Conservation (phyloP, 2,113 vertebrate species). For the Neofelis nebulosa region DNA sequence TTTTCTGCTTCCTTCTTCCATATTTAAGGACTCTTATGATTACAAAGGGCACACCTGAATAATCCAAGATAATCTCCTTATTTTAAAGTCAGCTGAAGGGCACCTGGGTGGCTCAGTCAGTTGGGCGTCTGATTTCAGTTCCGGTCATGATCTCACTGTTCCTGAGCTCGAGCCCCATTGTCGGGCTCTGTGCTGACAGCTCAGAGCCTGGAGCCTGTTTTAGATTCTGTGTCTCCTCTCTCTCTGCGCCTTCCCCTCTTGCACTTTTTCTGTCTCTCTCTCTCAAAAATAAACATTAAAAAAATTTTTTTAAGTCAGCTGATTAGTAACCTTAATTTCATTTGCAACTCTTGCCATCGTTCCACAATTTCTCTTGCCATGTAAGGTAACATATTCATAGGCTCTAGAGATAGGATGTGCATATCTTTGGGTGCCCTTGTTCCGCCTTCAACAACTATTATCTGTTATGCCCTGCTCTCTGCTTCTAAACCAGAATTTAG, state of each 20-base stretch:
- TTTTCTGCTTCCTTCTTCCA: background rate
- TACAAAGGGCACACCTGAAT: background rate
- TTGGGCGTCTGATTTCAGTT: too few species aligned
- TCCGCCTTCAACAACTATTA: background rate
- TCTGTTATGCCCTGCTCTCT: background rate
- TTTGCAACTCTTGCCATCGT: background rate
- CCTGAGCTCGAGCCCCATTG: too few species aligned
- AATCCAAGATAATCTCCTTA: background rate
- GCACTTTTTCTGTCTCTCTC: too few species aligned
- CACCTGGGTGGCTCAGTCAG: too few species aligned
- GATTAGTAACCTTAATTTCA: background rate
- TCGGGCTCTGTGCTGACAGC: too few species aligned
- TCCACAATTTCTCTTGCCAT: background rate
- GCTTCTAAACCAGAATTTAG: background rate
- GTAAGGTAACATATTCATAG: background rate
- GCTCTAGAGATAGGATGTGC: background rate
- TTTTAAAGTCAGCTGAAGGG: too few species aligned
- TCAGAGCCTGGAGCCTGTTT: too few species aligned
- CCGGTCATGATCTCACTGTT: too few species aligned
- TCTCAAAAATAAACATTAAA: too few species aligned
- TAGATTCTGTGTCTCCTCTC: too few species aligned
- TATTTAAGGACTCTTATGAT: background rate
- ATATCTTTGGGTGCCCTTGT: background rate
- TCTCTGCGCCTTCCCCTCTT: too few species aligned
- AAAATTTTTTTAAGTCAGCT: background rate